Base-by-base conservation (phyloP, 2,888 invertebrate species). In the Acrobasis suavella region DNA sequence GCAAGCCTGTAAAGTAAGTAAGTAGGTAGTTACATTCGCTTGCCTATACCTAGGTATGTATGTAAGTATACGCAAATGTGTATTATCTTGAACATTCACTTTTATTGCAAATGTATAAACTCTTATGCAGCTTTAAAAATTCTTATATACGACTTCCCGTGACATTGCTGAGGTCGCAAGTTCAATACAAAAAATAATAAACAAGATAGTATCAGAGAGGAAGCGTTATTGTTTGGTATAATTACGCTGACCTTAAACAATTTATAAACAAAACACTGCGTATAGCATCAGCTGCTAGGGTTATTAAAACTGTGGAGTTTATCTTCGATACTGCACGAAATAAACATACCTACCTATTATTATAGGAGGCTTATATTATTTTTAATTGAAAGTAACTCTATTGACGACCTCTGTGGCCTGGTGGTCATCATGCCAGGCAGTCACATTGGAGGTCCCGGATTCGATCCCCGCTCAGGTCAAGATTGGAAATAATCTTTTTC, bases 251-350 rank as follows among this genome's bases (percentile, higher is more conserved):
- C 56, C 56, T 56, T 56, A 56, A 22, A 42, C 17, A 39, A 16
- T 56, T 42, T 56, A 56, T 56, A 56, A 42, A 56, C 42, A 42
- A 56, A 56, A 56, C 56, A 56, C 42, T 56, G 56, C 56, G 17
- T 38, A 54, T 9, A 54, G 15, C 56, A 56, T 56, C 56, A n/a
- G n/a, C n/a, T 56, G 56, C 56, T 55, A 1, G 42, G 56, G 42
- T 56, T 46, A 42, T 56, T 56, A 42, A 56, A 56, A 42, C 56
- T 42, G n/a, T 16, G 14, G 17, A 56, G 22, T 56, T 42, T 42
- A 56, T 56, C 17, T 22, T n/a, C n/a, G 14, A 42, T 42, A 17
- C 52, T 52, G 2, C 14, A 50, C 50, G 22, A 22, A 22, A 12
- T 42, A 12, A 42, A 10, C 3, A 7, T 22, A 22, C 22, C 22